Evolutionary conservation across 2,113 vertebrate genomes (phyloP), one percentile per base, ranked within the genome.

Genomic region (Phrynosoma platyrhinos): DNA sequence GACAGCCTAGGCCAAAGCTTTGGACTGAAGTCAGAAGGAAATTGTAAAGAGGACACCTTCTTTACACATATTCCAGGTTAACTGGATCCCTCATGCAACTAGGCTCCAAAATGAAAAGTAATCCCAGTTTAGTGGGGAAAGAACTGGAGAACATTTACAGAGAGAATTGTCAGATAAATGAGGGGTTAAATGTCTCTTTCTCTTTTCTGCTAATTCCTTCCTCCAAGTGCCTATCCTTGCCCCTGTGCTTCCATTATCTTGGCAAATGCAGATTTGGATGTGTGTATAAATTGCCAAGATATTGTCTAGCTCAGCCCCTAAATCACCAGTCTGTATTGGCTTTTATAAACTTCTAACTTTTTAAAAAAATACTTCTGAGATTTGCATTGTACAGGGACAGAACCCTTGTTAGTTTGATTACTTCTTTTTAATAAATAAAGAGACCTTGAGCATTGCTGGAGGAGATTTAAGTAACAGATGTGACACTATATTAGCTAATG

Each of bases 391-490:
- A 78, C 47, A 55, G 81, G 74, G 87, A 88, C 14, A 62, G 71
- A 83, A 76, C 9, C 75, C 36, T 36, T 62, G 40, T 68, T 53
- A 21, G 75, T 78, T 88, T 88, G 72, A 1, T 10, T 2, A 55
- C 74, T 76, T 88, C 79, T 68, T 72, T 86, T 36, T 86, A 89
- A 94, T 84, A 90, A 91, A 80, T 93, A 91, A 78, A 88, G 88
- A 92, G 88, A 92, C 66, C 87, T 10, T 47, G 85, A 74, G 47
- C 69, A 86, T 91, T 89, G 74, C 68, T 64, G 20, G 80, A 87
- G 36, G 12, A 36, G 0, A 91, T 91, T 92, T 79, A 90, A 76
- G 68, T 83, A 75, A 83, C 42, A 91, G 88, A 93, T 90, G 53
- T 88, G 83, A 92, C 78, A 91, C 64, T 78, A 58, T 78, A 78